Conservation (phyloP, 2,113 vertebrate genomes). For the Globicephala melas region DNA sequence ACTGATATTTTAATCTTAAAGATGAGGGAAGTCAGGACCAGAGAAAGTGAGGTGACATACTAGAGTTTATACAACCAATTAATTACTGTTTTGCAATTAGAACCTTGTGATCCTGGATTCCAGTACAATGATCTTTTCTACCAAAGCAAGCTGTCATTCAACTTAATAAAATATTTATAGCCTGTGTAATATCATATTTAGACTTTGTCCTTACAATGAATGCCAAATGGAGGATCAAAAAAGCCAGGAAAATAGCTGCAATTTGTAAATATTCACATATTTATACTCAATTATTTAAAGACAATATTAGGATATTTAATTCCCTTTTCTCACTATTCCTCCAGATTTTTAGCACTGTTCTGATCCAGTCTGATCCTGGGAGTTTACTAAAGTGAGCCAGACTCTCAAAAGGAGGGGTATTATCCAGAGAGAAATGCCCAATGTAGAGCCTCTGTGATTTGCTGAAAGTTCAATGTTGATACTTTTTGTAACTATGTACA, state of each 20-base stretch:
- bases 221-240: neutral
- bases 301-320: neutral
- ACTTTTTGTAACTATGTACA: constrained; percentile 18
- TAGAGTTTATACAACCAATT: neutral
- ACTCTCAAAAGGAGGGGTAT: neutral
- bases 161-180: neutral
- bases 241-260: neutral
- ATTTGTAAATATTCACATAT: neutral
- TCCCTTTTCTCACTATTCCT: neutral
- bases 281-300: neutral
- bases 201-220: neutral
- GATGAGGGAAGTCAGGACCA: neutral
- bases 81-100: neutral
- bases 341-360: neutral
- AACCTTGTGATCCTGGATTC: neutral
- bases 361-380: neutral
- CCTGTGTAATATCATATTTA: neutral
- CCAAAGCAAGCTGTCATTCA: neutral
- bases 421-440: constrained; percentile 2
- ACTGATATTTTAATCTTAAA: neutral
- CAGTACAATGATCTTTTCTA: neutral
- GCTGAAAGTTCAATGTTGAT: constrained; percentile 39
- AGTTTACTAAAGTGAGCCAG: neutral
- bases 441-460: neutral
- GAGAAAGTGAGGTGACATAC: neutral